A percentile compares a stretch with the other conserved stretches of the same genome.
These are phyloP conservation scores for Pollachius pollachius DNA, from an alignment of 2,113 vertebrate species.

Conservation along the genomic window DNA sequence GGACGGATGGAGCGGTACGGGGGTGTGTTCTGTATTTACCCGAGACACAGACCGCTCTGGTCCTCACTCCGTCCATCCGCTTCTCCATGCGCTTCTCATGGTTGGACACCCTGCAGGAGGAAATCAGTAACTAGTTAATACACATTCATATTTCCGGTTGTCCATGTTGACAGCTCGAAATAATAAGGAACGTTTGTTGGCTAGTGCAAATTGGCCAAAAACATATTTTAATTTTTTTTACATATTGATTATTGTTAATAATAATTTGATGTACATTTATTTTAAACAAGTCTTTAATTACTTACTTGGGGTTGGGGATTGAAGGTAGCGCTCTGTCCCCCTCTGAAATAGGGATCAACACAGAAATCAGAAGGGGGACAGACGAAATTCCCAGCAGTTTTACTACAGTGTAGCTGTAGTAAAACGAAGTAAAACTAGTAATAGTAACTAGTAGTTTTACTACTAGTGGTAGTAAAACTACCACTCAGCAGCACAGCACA, in stretches of 20 bases:
- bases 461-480: too few relatives aligned
- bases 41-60: slow-evolving; percentile 90
- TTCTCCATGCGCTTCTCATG: slow-evolving; percentile 90
- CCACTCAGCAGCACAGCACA: too few relatives aligned
- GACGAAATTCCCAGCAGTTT: background rate
- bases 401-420: background rate
- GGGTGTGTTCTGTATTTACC: slow-evolving; percentile 62
- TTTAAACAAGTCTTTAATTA: slow-evolving; percentile 16
- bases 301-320: slow-evolving; percentile 98
- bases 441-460: too few relatives aligned
- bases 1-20: background rate
- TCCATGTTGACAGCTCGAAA: background rate
- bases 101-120: slow-evolving; percentile 84
- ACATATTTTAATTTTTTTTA: too few relatives aligned
- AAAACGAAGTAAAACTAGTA: too few relatives aligned
- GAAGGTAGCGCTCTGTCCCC: slow-evolving; percentile 95
- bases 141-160: background rate
- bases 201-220: too few relatives aligned
- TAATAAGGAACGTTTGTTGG: background rate
- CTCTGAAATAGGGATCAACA: slow-evolving; percentile 76
- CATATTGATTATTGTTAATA: too few relatives aligned
- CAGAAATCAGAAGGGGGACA: slow-evolving; percentile 15
- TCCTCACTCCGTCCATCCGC: slow-evolving; percentile 82
- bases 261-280: background rate
- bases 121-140: background rate